Percentiles rank a stretch among this genome's conserved stretches.
Conservation (phyloP, 1,140 invertebrate genomes). For the Ceratosolen solmsi region DNA sequence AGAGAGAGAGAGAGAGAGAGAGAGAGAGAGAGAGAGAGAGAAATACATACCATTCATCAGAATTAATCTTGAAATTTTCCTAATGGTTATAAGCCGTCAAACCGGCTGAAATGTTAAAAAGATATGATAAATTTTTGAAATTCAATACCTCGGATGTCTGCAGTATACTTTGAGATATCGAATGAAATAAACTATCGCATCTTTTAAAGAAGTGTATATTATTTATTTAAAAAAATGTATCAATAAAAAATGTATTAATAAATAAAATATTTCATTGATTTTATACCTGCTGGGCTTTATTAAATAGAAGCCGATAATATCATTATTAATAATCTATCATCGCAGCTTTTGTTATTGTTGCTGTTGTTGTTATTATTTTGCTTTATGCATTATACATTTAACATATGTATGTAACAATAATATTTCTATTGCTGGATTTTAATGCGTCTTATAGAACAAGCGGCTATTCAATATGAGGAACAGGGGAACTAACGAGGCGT, state of each 20-base stretch:
- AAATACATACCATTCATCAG: background rate
- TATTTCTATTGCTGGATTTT: too few species aligned
- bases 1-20: background rate
- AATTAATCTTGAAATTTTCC: background rate
- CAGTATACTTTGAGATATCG: background rate
- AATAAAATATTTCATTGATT: too few species aligned
- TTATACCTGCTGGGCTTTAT: too few species aligned
- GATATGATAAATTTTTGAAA: background rate
- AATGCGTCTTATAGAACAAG: too few species aligned
- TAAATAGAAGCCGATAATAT: too few species aligned
- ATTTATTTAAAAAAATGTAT: too few species aligned
- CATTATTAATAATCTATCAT: background rate
- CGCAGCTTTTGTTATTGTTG: background rate
- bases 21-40: background rate
- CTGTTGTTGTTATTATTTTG: background rate
- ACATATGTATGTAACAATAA: too few species aligned
- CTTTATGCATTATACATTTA: too few species aligned
- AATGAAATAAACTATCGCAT: background rate
- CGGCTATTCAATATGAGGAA: background rate
- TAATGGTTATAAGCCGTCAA: background rate
- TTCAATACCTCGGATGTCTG: background rate
- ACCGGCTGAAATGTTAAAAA: background rate
- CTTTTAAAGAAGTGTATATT: too few species aligned
- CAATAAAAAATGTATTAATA: too few species aligned
- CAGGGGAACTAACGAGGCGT: background rate